Evolutionary conservation across 1,140 invertebrate species (phyloP).

Genomic region (Pseudomyrmex cubaensis): DNA sequence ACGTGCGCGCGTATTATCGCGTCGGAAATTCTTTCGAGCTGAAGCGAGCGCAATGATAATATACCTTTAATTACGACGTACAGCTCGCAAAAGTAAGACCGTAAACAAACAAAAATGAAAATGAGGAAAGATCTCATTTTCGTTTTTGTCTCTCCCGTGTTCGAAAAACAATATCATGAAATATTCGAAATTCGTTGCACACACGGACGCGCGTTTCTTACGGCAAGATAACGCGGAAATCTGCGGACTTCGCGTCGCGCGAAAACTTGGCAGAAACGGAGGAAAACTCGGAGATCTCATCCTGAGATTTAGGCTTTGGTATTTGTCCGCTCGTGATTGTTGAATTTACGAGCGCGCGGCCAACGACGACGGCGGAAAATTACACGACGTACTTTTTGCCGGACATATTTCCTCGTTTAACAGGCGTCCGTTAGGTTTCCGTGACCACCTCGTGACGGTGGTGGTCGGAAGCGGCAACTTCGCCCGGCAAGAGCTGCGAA

Average conservation of each 20-base stretch:
- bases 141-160: not conserved
- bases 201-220: too few species aligned
- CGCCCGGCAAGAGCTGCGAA: slow-evolving; percentile 49
- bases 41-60: too few species aligned
- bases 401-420: slow-evolving; percentile 65
- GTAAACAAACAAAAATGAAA: too few species aligned
- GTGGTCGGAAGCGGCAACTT: slow-evolving; percentile 18
- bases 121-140: slow-evolving; percentile 1
- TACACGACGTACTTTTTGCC: slow-evolving; percentile 36
- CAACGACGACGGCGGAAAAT: slow-evolving; percentile 22
- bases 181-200: too few species aligned
- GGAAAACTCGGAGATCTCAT: not conserved
- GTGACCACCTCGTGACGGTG: slow-evolving; percentile 11
- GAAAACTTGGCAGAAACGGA: too few species aligned
- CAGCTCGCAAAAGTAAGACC: too few species aligned
- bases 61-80: too few species aligned
- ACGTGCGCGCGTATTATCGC: not conserved
- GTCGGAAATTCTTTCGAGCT: not conserved
- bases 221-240: too few species aligned
- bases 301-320: not conserved
- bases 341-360: slow-evolving; percentile 17
- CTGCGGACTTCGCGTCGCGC: too few species aligned
- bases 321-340: not conserved
- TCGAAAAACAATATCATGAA: not conserved
- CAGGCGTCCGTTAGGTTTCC: slow-evolving; percentile 62